Conservation (phyloP, 2,113 vertebrate genomes). For the Cryptomyrus ogoouensis region DNA sequence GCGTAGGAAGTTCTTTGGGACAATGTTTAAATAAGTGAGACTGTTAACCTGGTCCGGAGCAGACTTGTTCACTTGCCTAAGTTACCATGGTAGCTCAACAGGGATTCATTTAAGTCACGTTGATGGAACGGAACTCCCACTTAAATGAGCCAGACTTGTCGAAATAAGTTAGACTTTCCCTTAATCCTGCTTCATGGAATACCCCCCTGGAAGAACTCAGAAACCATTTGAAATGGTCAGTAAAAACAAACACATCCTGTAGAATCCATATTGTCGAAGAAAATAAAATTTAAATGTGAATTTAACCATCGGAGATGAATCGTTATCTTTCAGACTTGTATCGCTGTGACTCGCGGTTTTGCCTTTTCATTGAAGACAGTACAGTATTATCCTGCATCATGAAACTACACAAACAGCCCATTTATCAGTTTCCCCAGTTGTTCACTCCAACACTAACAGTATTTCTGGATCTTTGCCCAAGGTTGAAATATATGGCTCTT, state of each 20-base stretch:
- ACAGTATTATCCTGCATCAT: constrained; percentile 51
- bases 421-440: constrained; percentile 61
- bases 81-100: too few relatives aligned
- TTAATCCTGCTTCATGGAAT: too few relatives aligned
- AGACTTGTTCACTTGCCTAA: too few relatives aligned
- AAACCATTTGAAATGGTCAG: neutral
- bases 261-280: neutral
- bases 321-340: neutral
- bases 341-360: neutral
- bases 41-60: too few relatives aligned
- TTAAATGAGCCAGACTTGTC: too few relatives aligned
- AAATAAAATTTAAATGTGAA: neutral
- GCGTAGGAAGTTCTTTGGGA: too few relatives aligned
- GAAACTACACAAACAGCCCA: constrained; percentile 68
- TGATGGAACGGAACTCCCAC: too few relatives aligned
- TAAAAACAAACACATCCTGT: neutral
- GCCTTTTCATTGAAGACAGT: constrained; percentile 39
- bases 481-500: constrained; percentile 49
- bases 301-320: neutral
- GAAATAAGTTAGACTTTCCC: too few relatives aligned
- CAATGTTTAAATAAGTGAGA: too few relatives aligned
- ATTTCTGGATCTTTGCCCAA: constrained; percentile 55
- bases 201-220: neutral
- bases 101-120: too few relatives aligned
- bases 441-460: constrained; percentile 59